A percentile compares a stretch with the other conserved stretches of the same genome.
These are phyloP conservation scores for Andricus quercusramuli DNA, from an alignment of 2,888 invertebrate genomes.

Conservation along the genomic window DNA sequence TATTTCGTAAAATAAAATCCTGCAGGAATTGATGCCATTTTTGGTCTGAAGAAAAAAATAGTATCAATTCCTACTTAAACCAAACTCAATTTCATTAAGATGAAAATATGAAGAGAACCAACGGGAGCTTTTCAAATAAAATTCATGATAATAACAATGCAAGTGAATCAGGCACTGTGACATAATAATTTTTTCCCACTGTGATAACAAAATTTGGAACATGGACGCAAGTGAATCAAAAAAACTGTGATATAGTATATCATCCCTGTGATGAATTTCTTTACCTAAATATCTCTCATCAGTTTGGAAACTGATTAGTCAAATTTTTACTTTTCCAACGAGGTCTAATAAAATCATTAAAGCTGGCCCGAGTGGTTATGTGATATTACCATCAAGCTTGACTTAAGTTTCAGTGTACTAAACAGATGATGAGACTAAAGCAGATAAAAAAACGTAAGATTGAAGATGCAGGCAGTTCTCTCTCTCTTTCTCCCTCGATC, in stretches of 20 bases:
- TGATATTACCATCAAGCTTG: slow-evolving; percentile 45
- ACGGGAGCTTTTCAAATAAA: slow-evolving; percentile 37
- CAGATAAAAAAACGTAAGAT: slow-evolving; percentile 41
- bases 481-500: background rate
- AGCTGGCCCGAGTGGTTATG: slow-evolving; percentile 72
- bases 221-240: slow-evolving; percentile 18
- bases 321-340: slow-evolving; percentile 50
- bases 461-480: slow-evolving; percentile 19
- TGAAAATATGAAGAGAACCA: slow-evolving; percentile 40
- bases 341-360: slow-evolving; percentile 50
- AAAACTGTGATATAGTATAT: background rate
- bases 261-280: background rate
- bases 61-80: slow-evolving; percentile 39
- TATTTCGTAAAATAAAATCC: slow-evolving; percentile 13
- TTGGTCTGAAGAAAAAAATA: slow-evolving; percentile 2
- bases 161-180: slow-evolving; percentile 32
- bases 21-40: slow-evolving; percentile 35
- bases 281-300: background rate
- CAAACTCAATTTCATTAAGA: slow-evolving; percentile 36
- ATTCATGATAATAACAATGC: slow-evolving; percentile 25
- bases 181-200: background rate
- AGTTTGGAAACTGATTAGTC: background rate
- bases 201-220: slow-evolving; percentile 29
- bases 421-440: slow-evolving; percentile 40
- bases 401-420: slow-evolving; percentile 39